Evolutionary conservation across 2,797 vertebrate species (phyloP).

Genomic region (Pangasius djambal): DNA sequence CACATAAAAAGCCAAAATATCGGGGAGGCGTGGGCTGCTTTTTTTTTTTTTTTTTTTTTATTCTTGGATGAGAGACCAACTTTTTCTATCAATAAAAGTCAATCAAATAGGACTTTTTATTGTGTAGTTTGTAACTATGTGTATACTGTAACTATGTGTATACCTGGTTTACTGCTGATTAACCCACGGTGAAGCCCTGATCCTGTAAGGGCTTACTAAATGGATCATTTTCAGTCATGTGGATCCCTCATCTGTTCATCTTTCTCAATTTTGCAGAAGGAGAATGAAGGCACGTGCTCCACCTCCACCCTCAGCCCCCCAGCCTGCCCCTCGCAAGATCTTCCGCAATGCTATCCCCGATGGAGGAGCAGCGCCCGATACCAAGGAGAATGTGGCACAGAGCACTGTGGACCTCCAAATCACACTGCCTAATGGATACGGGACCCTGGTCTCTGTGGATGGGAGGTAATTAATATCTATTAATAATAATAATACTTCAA

Average conservation of each 20-base stretch:
- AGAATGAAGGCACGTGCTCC: conserved; percentile 91
- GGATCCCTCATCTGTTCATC: neutral
- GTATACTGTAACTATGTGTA: neutral
- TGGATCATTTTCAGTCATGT: neutral
- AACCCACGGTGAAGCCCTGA: neutral
- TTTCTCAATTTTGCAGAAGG: conserved; percentile 65
- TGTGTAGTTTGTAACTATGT: neutral
- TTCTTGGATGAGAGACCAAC: neutral
- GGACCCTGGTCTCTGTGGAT: conserved; percentile 77
- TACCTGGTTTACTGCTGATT: neutral
- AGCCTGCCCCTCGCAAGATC: conserved; percentile 71
- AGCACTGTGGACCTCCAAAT: conserved; percentile 78
- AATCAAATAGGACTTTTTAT: neutral
- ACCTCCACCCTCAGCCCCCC: conserved; percentile 75
- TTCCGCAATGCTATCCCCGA: conserved; percentile 72
- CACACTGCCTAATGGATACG: conserved; percentile 80
- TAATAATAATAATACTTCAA: neutral
- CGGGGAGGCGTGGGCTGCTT: too few relatives aligned
- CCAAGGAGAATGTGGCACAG: conserved; percentile 82
- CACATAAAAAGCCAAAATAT: too few relatives aligned
- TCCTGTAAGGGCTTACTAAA: neutral
- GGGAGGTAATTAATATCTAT: conserved; percentile 80
- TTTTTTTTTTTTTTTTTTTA: too few relatives aligned
- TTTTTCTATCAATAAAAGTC: neutral
- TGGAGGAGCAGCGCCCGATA: conserved; percentile 68